Conservation (phyloP, 2,888 invertebrate genomes). For the Agrochola lychnidis region DNA sequence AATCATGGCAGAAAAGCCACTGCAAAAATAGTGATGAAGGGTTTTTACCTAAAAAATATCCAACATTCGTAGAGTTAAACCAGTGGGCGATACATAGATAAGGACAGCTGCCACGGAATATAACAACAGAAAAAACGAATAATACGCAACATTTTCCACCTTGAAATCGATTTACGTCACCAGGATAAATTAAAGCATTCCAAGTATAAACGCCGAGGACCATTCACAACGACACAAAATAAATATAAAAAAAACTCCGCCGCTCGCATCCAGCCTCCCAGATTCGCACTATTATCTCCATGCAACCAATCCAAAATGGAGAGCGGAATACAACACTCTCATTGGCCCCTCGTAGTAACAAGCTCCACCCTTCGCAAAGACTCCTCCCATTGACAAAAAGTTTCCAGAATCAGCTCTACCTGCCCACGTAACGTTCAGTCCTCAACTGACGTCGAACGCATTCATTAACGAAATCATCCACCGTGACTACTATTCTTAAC, state of each 20-base stretch:
- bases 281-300: conserved; percentile 89
- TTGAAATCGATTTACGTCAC: conserved; percentile 86
- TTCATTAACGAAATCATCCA: conserved; percentile 70
- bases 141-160: conserved; percentile 79
- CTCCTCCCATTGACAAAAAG: conserved; percentile 88
- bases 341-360: conserved; percentile 75
- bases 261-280: conserved; percentile 87
- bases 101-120: conserved; percentile 65
- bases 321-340: conserved; percentile 57
- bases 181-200: conserved; percentile 84
- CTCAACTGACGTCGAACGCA: conserved; percentile 75
- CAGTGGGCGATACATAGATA: conserved; percentile 52
- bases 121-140: conserved; percentile 68
- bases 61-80: neutral
- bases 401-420: conserved; percentile 78
- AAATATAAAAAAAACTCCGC: conserved; percentile 83
- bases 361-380: conserved; percentile 70
- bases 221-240: conserved; percentile 81
- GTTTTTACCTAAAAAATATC: conserved; percentile 1
- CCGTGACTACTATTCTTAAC: conserved; percentile 72
- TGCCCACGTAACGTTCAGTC: conserved; percentile 79
- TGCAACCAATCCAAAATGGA: conserved; percentile 82
- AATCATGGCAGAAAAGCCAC: neutral
- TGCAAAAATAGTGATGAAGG: neutral
- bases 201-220: conserved; percentile 78